Evolutionary conservation across 2,113 vertebrate genomes (phyloP), one percentile per base, ranked within the genome.

Genomic region (Cercocebus atys): DNA sequence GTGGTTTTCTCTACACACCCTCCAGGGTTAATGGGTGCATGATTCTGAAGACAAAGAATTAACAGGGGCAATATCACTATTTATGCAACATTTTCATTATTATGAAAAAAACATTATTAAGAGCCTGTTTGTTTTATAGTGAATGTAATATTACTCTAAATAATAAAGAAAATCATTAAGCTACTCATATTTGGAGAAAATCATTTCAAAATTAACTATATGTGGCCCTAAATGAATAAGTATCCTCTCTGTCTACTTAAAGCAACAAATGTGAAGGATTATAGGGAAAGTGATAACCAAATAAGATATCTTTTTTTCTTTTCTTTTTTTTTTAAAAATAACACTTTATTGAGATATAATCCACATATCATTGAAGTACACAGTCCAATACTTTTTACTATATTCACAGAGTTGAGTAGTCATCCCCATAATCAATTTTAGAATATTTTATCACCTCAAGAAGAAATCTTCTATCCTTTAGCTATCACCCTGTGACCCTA

Each of bases 201-300:
- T 32, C 68, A 76, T 87, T 88, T 88, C 57, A 14, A 91, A 93
- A 78, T 94, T 94, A 92, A 94, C 82, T 91, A 61, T 18, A 40
- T 2, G 79, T 88, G 66, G 18, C 23, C 59, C 89, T 88, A 76
- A 68, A 88, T 81, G 81, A 80, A 47, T n/a, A 81, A 20, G 35
- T 40, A 35, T 57, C 50, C 38, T 81, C 59, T 93, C 47, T 84
- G 17, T 57, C 66, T n/a, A 61, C 38, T 61, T 14, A 90, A 79
- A 80, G 94, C 45, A 75, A 83, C n/a, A 80, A 92, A 78, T 25
- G 0, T 89, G 43, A 78, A 93, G 22, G 38, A 61, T 59, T 66
- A 55, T 10, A 57, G 23, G 59, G 73, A 86, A 91, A 80, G 38
- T 38, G 43, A 82, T 35, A 55, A 78, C 16, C 22, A 23, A 86